Base-by-base conservation (phyloP, 2,888 invertebrate species). In the Polietes domitor region DNA sequence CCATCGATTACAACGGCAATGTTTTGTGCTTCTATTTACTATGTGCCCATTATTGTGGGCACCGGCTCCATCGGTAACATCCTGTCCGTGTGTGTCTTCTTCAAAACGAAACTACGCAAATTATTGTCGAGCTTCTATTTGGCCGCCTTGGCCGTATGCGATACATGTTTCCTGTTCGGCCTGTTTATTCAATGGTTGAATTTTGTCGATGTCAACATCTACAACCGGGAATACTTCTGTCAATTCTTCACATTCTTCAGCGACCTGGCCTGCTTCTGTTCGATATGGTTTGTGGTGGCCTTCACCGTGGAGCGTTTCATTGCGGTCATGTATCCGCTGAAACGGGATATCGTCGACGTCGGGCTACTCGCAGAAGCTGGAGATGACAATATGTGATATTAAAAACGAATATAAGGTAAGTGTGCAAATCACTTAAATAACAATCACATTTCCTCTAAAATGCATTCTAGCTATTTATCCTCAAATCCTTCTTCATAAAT, bases 221-320 rank as follows among this genome's bases (percentile, higher is more conserved):
- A 95, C 87, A 93, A 94, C 87, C 90, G 89, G 12, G 89, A 93
- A 0, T 94, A 94, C 0, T 94, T 94, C 83, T 97, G 97, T 88
- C 96, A 97, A 88, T 91, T 95, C 43, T 94, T 96, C 86, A 94
- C 95, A 12, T 97, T 96, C 90, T 88, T 95, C n/a, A 94, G 95
- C 28, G 95, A 95, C 87, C 94, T 96, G 77, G 95, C 95, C 83
- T 95, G 96, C 89, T 96, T 96, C 89, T 92, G 96, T 77, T 97
- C 97, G 87, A 95, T 96, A 0, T 97, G 97, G 97, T 93, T 97
- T 82, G 96, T 97, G 21, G 96, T 97, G 7, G 95, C 96, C 0
- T 97, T 97, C 89, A 97, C 97, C 0, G 94, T 96, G 0, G 97
- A 97, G 90, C 93, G 97, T 26, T 97, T 96, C 90, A 94, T 97